A percentile compares a stretch with the other conserved stretches of the same genome.
These are phyloP conservation scores for Pteropus rufus DNA, from an alignment of 2,797 vertebrate species.

Conservation along the genomic window DNA sequence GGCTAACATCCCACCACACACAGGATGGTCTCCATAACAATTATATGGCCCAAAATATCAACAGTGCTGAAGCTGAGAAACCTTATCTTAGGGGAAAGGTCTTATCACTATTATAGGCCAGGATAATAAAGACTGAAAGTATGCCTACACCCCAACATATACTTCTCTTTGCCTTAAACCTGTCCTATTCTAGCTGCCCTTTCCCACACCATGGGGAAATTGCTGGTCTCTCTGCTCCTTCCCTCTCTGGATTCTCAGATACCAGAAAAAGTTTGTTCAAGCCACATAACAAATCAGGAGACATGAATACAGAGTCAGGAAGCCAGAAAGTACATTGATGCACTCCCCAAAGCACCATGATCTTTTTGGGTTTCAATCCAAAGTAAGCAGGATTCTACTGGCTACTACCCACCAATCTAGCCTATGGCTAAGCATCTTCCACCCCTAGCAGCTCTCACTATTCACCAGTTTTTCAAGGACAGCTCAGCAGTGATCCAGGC, in stretches of 20 bases:
- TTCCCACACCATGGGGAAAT: neutral
- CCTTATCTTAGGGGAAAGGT: neutral
- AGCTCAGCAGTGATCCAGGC: neutral
- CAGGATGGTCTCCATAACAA: neutral
- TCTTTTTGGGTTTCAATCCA: neutral
- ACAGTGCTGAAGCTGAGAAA: neutral
- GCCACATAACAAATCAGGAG: neutral
- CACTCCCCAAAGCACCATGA: neutral
- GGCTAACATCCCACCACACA: neutral
- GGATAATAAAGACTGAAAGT: neutral
- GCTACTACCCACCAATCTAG: neutral
- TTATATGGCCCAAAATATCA: neutral
- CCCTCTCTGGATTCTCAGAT: neutral
- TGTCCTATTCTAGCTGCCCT: neutral
- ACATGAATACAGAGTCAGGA: neutral
- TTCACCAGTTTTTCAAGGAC: neutral
- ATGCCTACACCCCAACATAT: neutral
- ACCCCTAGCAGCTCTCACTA: neutral
- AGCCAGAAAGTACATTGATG: neutral
- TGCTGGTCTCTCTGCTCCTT: neutral
- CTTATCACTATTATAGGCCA: neutral
- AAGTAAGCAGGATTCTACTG: neutral
- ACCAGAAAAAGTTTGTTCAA: neutral
- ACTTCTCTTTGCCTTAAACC: neutral
- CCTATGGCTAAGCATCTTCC: neutral